These are phyloP conservation scores for Stichopus chloronotus DNA, from an alignment of 35 echinoderm and acorn worm species.

Conservation along the genomic window DNA sequence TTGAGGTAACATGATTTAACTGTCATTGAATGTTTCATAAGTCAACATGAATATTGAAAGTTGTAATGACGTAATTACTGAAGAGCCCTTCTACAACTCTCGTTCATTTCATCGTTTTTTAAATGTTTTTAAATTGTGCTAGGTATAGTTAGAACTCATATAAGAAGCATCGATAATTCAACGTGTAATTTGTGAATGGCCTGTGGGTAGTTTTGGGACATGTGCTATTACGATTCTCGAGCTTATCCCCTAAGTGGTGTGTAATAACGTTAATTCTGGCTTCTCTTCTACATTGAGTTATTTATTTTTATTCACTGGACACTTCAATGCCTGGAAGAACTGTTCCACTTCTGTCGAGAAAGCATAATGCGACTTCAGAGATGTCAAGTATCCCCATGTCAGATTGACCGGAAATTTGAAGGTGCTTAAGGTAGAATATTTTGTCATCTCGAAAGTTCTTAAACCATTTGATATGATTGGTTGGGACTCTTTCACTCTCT, in stretches of 20 bases:
- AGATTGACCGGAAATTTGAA: background rate
- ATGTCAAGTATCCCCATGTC: background rate
- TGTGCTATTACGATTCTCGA: background rate
- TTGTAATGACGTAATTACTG: no score
- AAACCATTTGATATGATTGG: background rate
- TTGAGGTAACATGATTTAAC: no score
- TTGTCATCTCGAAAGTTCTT: background rate
- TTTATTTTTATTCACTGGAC: background rate
- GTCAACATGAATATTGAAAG: no score
- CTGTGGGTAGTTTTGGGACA: background rate
- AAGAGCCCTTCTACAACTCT: no score
- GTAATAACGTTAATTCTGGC: background rate
- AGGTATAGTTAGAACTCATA: no score
- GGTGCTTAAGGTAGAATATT: background rate
- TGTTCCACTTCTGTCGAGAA: background rate
- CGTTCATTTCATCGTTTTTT: no score
- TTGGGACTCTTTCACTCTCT: no score
- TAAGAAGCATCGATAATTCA: no score
- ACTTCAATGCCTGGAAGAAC: background rate
- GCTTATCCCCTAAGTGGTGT: background rate
- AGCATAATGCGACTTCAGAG: background rate
- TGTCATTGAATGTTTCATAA: no score
- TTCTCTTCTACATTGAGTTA: background rate
- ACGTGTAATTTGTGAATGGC: background rate
- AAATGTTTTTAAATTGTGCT: no score